Evolutionary conservation across 2,113 vertebrate species (phyloP).

Genomic region (Cercocebus atys): DNA sequence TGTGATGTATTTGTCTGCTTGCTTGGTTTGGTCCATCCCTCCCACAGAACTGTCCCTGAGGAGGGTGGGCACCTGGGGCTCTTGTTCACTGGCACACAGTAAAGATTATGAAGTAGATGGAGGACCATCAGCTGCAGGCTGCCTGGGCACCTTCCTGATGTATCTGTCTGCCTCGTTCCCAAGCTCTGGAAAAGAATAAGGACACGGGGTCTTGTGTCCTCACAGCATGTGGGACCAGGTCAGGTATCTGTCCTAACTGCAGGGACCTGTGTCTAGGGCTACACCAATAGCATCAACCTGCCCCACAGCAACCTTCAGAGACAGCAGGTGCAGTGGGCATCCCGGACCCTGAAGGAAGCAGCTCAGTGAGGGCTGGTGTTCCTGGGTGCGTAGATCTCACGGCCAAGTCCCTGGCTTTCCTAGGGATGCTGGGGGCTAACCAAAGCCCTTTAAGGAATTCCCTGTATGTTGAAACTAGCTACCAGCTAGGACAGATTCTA

Average conservation of each 20-base stretch:
- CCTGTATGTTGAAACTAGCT: not conserved
- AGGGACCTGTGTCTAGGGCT: not conserved
- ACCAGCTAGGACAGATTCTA: fast-evolving
- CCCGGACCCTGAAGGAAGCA: not conserved
- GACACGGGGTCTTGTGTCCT: not conserved
- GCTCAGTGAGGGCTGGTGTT: fast-evolving
- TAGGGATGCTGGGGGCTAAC: not conserved
- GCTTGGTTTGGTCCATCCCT: not conserved
- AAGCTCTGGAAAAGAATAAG: too few species aligned
- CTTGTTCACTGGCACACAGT: not conserved
- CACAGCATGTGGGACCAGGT: too few species aligned
- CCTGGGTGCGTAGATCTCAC: fast-evolving
- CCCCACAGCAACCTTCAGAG: not conserved
- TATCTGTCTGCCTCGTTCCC: not conserved
- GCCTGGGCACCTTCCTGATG: not conserved
- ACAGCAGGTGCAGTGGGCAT: not conserved
- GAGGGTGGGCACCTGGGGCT: fast-evolving
- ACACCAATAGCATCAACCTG: not conserved
- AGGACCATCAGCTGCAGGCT: fast-evolving
- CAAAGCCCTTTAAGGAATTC: not conserved
- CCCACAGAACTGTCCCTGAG: not conserved
- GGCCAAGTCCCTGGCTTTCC: not conserved
- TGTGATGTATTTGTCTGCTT: not conserved
- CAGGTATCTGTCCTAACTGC: not conserved
- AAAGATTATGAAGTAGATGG: fast-evolving